phyloP scores from a whole-genome alignment of 2,113 vertebrate species.

The Bucco capensis region DNA sequence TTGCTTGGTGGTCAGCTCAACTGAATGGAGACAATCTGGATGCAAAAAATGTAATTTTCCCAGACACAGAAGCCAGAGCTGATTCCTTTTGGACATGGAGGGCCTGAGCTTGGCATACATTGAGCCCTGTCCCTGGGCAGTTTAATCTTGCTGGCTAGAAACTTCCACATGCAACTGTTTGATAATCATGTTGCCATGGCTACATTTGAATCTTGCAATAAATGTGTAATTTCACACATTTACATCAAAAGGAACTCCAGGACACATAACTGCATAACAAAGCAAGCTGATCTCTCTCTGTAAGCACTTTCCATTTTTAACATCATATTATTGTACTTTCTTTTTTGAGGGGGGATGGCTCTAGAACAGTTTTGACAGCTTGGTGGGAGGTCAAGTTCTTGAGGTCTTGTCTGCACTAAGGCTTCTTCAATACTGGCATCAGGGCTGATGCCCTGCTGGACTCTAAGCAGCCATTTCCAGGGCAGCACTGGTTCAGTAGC shows the following conservation, averaged over 20 bases:
- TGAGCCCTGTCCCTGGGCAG: background rate
- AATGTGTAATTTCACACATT: slow-evolving; percentile 61
- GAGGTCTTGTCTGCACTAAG: background rate
- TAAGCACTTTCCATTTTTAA: slow-evolving; percentile 20
- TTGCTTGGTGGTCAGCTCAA: background rate
- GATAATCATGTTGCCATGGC: slow-evolving; percentile 45
- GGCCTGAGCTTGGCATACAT: background rate
- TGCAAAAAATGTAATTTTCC: background rate
- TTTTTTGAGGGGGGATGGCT: background rate
- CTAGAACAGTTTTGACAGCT: background rate
- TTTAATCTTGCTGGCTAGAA: slow-evolving; percentile 6
- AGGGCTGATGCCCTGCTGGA: background rate
- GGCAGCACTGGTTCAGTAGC: background rate
- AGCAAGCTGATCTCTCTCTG: background rate
- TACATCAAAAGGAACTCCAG: slow-evolving; percentile 48
- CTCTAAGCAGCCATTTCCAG: background rate
- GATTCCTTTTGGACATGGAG: background rate
- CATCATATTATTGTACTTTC: background rate
- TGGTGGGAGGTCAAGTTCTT: background rate
- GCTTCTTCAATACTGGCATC: background rate
- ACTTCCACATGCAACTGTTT: slow-evolving; percentile 39
- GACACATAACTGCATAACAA: background rate
- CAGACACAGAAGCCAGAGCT: background rate
- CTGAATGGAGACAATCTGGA: background rate
- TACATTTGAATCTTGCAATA: slow-evolving; percentile 27